These are phyloP conservation scores for Trinectes maculatus DNA, from an alignment of 2,113 vertebrate species.

Conservation along the genomic window DNA sequence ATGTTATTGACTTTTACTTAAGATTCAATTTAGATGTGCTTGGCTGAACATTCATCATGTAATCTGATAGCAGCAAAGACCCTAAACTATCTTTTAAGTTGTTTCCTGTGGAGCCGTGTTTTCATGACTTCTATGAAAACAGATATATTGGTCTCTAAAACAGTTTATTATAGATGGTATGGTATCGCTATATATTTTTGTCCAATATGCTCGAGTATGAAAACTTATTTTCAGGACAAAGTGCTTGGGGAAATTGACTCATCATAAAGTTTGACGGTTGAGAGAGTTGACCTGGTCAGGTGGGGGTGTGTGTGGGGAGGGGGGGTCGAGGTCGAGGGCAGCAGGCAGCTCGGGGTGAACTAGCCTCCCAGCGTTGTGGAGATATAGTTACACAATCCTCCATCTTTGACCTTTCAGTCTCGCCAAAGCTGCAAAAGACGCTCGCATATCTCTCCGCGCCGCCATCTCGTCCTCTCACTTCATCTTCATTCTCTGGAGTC, in stretches of 20 bases:
- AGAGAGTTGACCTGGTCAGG: constrained; percentile 21
- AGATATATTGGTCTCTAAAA: too few species aligned
- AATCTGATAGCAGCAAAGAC: constrained; percentile 2
- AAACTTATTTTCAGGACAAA: background rate
- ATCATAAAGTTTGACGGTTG: background rate
- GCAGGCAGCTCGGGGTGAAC: constrained; percentile 38
- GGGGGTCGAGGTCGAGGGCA: constrained; percentile 26
- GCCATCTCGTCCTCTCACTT: constrained; percentile 21
- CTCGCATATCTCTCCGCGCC: constrained; percentile 54
- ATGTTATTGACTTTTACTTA: constrained; percentile 52
- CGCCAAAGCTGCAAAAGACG: constrained; percentile 61
- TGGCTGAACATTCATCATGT: constrained; percentile 26
- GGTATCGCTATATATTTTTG: too few species aligned
- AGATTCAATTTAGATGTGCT: constrained; percentile 24
- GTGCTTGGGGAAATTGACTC: too few species aligned
- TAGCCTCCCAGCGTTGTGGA: constrained; percentile 44
- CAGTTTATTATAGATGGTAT: too few species aligned
- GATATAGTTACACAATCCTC: constrained; percentile 68
- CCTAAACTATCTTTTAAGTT: constrained; percentile 5
- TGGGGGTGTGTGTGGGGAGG: background rate
- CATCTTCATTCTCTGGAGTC: constrained; percentile 32
- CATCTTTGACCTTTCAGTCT: constrained; percentile 72
- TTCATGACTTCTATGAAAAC: too few species aligned
- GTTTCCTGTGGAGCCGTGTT: background rate
- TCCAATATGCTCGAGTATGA: too few species aligned